These are phyloP conservation scores for Drosophila sechellia DNA, from an alignment of 1,140 invertebrate genomes.

Conservation along the genomic window DNA sequence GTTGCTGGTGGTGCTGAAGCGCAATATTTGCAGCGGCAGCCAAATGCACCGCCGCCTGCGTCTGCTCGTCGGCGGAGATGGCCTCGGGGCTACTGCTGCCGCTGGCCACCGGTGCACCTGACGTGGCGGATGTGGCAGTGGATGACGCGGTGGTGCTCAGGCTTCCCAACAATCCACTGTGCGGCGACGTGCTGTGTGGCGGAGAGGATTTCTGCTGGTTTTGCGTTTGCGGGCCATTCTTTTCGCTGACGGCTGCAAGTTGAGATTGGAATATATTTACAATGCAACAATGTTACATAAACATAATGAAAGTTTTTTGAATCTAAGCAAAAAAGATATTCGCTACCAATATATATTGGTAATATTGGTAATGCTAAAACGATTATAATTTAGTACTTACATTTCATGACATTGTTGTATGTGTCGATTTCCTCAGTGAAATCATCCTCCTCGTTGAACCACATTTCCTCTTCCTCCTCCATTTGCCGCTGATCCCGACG, in stretches of 20 bases:
- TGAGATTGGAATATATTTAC: not conserved
- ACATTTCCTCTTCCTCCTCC: constrained; percentile 99
- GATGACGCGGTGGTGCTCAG: constrained; percentile 72
- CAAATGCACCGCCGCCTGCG: constrained; percentile 67
- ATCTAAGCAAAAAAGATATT: too few species aligned
- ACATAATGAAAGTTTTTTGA: too few species aligned
- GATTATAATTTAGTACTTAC: constrained; percentile 36
- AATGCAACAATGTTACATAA: too few species aligned
- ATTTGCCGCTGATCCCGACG: constrained; percentile 95
- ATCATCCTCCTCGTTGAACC: constrained; percentile 99
- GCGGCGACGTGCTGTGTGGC: constrained; percentile 70
- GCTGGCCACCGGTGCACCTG: constrained; percentile 47
- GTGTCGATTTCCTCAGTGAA: constrained; percentile 90
- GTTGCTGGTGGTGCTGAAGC: constrained; percentile 70
- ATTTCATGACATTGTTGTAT: constrained; percentile 85
- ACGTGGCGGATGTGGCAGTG: constrained; percentile 60
- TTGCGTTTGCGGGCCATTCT: constrained; percentile 75
- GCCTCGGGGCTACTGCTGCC: constrained; percentile 66
- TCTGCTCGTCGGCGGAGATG: constrained; percentile 55
- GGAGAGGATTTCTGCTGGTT: constrained; percentile 76
- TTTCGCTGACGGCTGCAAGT: constrained; percentile 74
- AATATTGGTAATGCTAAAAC: not conserved
- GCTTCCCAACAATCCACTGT: constrained; percentile 65
- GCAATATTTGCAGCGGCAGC: constrained; percentile 75
- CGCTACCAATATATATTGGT: too few species aligned